Evolutionary conservation across 2,888 invertebrate genomes (phyloP).

Genomic region (Bimastos eiseni): DNA sequence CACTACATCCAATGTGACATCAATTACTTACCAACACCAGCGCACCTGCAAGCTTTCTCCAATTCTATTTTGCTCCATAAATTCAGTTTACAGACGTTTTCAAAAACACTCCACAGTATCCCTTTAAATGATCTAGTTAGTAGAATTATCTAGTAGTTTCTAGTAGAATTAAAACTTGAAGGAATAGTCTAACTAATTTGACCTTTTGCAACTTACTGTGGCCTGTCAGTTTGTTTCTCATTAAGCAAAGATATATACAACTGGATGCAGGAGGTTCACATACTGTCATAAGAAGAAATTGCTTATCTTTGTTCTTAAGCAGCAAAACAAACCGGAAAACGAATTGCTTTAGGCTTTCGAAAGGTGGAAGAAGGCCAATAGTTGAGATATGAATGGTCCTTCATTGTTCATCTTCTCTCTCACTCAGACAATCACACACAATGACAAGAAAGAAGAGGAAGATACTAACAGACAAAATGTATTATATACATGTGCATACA

Average conservation of each 20-base stretch:
- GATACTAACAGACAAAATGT: background rate
- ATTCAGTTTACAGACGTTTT: no score
- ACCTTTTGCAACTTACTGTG: no score
- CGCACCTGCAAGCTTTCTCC: background rate
- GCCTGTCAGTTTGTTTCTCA: no score
- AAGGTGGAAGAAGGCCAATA: background rate
- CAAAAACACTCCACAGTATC: background rate
- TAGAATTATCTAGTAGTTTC: no score
- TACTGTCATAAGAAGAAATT: background rate
- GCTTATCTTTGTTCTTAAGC: background rate
- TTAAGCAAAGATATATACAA: no score
- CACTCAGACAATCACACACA: background rate
- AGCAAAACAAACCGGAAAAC: background rate
- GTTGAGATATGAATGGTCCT: background rate
- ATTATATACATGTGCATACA: background rate
- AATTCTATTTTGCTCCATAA: background rate
- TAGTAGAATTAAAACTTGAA: background rate
- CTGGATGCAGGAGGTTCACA: no score
- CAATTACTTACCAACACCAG: background rate
- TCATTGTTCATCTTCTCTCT: background rate
- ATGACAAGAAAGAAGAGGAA: background rate
- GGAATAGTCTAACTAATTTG: background rate
- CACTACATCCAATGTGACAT: background rate
- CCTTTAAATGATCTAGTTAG: background rate
- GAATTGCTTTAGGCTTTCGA: background rate